Base-by-base conservation (phyloP, 2,888 invertebrate species). In the Ptychoptera albimana region DNA sequence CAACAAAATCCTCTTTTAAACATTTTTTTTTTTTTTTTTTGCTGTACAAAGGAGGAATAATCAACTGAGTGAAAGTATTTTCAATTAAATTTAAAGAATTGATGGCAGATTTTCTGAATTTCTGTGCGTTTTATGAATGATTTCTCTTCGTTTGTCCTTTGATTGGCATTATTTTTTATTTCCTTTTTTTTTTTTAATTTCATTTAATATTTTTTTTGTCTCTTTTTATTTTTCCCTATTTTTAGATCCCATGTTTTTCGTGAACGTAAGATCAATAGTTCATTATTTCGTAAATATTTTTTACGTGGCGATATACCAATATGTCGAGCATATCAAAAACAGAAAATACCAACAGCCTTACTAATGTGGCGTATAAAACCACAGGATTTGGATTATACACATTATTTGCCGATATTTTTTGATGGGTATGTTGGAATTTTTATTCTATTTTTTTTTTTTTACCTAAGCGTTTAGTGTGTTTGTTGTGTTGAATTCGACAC, bases 401-500 rank as follows among this genome's bases (percentile, higher is more conserved):
- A 91, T 61, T 93, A 92, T 63, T 69, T 96, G 48, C 94, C 94
- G 1, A 77, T 94, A 69, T 93, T 96, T 64, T 87, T 91, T 57
- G 92, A 93, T 55, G 94, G 94, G 60, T 59, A 50, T 48, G 30
- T 34, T 45, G 29, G 32, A 41, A 39, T 41, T 44, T 47, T 10
- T 10, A 41, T 45, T 38, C 32, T 34, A 39, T 2, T 42, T 34
- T 8, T 11, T 32, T 15, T 10, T 16, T 14, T 15, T 11, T 31
- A 8, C 34, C 8, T 16, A 2, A 8, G 6, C 4, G 3, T 32
- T 3, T n/a, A n/a, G n/a, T n/a, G n/a, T n/a, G n/a, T n/a, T n/a
- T n/a, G n/a, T n/a, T n/a, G n/a, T n/a, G n/a, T n/a, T n/a, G n/a
- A n/a, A n/a, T n/a, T n/a, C n/a, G n/a, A n/a, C n/a, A n/a, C 9